Evolutionary conservation across 2,113 vertebrate species (phyloP), one percentile per base, ranked within the genome.

Genomic region (Nycticebus coucang): DNA sequence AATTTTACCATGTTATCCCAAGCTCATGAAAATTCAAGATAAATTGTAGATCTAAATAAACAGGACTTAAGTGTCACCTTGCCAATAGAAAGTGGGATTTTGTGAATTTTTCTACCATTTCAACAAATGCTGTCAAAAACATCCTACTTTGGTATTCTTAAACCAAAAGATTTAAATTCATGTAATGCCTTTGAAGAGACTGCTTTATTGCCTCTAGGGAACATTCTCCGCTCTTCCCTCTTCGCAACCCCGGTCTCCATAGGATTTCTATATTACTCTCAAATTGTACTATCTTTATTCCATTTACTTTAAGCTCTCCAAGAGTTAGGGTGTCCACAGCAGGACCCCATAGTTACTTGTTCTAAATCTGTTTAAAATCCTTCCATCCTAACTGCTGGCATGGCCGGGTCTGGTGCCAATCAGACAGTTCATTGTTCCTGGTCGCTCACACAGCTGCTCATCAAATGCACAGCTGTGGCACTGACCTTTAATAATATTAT

Each of bases 401-500:
- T 30, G 11, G 89, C 78, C 30, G 17, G 87, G 93, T 94, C 88
- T 77, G 2, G 9, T 72, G 95, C 83, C 96, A 93, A 94, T 96
- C 95, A 97, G 78, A 91, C 24, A 80, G 59, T 53, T 45, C 91
- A 94, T 97, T 98, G 97, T 96, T 97, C 96, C 87, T 88, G 66
- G 83, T 41, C 28, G 89, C 72, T 93, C 95, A 59, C 94, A 89
- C 95, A 97, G 93, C 95, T 97, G 86, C 96, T 97, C 96, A 97
- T 93, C 94, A 95, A 97, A 92, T 94, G 84, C 95, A 93, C 91
- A 98, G 96, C 97, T 98, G 97, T 92, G 72, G 86, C 22, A 74
- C 12, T 95, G 97, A 98, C 95, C 97, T 96, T 97, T 97, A 82
- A 75, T 95, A 96, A 96, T 93, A 91, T 90, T 90, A 95, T 87